Evolutionary conservation across 2,797 vertebrate species (phyloP), one percentile per base, ranked within the genome.

Genomic region (Phoeniculus purpureus): DNA sequence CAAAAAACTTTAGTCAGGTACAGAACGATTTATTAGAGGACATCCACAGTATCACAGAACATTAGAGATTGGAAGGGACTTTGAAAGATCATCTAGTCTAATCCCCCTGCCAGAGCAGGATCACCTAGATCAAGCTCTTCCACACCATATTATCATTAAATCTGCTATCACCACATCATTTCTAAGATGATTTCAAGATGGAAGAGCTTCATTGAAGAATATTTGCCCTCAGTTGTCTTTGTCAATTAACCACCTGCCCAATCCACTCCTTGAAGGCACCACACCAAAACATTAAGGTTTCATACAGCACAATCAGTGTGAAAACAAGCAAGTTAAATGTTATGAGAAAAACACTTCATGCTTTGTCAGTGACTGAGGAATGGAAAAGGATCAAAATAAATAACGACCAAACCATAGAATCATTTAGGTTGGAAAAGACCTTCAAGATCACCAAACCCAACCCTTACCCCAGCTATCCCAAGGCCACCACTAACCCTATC

Each of bases 281-380:
- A 23, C 10, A 21, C 6, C 8, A 32, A 64, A 8, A 2, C 48
- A 9, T 3, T 66, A 23, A 59, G 8, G 4, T 66, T 50, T 65
- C 29, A 40, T n/a, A n/a, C 19, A 29, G 4, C 21, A 26, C 10
- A 27, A 8, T 11, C 0, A 0, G 7, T 25, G 13, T 67, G 32
- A 78, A 47, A 0, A 1, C 5, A 10, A 48, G 19, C 11, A 78
- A 79, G 51, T 10, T 13, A 55, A 52, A 60, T 84, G 66, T 61
- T 81, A 85, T 58, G 12, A 25, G 47, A 78, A 26, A 4, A 71
- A 17, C 55, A 51, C 31, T 34, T 78, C 8, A 3, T 23, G 10
- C 3, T 22, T 47, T 54, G 20, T 29, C 20, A 37, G 13, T 32
- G 10, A n/a, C 14, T 29, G 5, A 45, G 20, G 16, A 62, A 72